Evolutionary conservation across 2,888 invertebrate species (phyloP).

Genomic region (Sycophila texana): DNA sequence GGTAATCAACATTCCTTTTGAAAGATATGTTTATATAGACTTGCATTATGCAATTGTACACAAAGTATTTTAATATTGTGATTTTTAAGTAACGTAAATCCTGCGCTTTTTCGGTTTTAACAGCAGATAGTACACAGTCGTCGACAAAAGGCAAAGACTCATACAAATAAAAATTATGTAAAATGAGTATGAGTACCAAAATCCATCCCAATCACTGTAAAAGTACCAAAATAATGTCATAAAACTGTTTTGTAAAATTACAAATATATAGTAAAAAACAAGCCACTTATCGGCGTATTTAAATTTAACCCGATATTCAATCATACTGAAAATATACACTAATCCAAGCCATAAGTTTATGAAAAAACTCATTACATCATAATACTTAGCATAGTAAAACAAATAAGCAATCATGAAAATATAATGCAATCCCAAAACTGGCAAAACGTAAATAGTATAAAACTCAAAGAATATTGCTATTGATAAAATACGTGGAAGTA

Average conservation of each 20-base stretch:
- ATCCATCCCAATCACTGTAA: conserved; percentile 79
- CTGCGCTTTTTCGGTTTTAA: conserved; percentile 71
- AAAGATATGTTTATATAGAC: conserved; percentile 45
- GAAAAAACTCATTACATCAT: conserved; percentile 72
- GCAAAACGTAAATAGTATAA: conserved; percentile 76
- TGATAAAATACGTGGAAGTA: conserved; percentile 83
- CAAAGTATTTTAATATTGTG: conserved; percentile 12
- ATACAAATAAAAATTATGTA: conserved; percentile 79
- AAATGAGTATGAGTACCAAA: conserved; percentile 84
- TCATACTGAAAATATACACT: conserved; percentile 85
- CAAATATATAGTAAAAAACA: conserved; percentile 81
- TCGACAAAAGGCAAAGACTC: conserved; percentile 68
- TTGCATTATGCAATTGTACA: conserved; percentile 16
- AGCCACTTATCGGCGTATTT: conserved; percentile 84
- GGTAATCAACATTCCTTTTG: conserved; percentile 35
- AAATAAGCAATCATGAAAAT: conserved; percentile 81
- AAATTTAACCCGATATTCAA: conserved; percentile 88
- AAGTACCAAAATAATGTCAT: conserved; percentile 85
- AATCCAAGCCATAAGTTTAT: conserved; percentile 82
- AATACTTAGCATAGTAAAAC: conserved; percentile 82
- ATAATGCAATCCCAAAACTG: conserved; percentile 82
- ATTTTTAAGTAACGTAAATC: conserved; percentile 62
- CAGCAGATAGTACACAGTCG: conserved; percentile 66
- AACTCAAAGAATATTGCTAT: conserved; percentile 84
- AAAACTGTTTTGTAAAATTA: conserved; percentile 81